These are phyloP conservation scores for Oncorhynchus kisutch DNA, from an alignment of 2,113 vertebrate genomes.

Conservation along the genomic window DNA sequence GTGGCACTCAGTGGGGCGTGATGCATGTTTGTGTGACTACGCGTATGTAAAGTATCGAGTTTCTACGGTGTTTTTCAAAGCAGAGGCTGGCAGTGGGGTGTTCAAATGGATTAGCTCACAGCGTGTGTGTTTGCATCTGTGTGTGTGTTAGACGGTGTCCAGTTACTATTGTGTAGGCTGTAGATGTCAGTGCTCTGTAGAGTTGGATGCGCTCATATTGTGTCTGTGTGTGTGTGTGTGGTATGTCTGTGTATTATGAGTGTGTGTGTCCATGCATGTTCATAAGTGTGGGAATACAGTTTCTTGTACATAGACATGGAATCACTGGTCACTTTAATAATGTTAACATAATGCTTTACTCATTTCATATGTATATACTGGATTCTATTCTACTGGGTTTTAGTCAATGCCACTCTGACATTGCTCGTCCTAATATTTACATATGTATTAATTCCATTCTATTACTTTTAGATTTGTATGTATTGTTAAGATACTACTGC, in stretches of 20 bases:
- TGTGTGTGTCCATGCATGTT: neutral
- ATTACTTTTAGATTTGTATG: too few relatives aligned
- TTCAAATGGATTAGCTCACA: neutral
- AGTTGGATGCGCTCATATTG: constrained; percentile 57
- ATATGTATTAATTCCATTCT: too few relatives aligned
- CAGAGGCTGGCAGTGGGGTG: neutral
- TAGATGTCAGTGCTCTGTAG: constrained; percentile 22
- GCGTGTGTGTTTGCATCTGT: neutral
- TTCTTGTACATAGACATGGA: constrained; percentile 11
- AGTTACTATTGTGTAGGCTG: constrained; percentile 32
- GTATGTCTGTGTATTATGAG: neutral
- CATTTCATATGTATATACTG: too few relatives aligned
- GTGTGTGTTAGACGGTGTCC: constrained; percentile 34
- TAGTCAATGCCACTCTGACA: too few relatives aligned
- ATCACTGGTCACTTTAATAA: too few relatives aligned
- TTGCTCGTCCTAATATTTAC: too few relatives aligned
- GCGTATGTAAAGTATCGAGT: neutral
- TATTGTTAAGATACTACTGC: too few relatives aligned
- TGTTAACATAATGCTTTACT: too few relatives aligned
- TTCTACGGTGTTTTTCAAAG: neutral
- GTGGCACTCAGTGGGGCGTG: neutral
- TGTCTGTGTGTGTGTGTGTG: constrained; percentile 20
- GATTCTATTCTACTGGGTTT: too few relatives aligned
- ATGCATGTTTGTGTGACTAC: neutral
- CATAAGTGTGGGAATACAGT: constrained; percentile 33